Evolutionary conservation across 2,888 invertebrate genomes (phyloP).

Genomic region (Cepaea hortensis): DNA sequence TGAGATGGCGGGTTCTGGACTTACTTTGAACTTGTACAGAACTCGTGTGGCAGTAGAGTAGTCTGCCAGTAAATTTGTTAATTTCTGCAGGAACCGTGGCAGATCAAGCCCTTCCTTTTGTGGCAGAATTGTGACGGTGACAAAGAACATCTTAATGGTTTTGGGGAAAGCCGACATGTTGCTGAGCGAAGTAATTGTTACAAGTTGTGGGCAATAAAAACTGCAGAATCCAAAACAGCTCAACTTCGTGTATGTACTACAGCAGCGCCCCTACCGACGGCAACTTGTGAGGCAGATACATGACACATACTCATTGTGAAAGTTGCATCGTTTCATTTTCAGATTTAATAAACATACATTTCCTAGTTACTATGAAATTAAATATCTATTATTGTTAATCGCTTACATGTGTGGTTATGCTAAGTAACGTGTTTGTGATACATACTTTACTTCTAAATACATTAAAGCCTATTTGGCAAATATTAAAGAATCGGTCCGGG

Average conservation of each 20-base stretch:
- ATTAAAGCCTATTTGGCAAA: no score
- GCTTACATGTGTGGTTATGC: no score
- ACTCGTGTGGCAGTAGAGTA: conserved; percentile 60
- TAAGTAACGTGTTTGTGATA: background rate
- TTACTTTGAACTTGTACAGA: conserved; percentile 64
- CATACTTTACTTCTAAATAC: background rate
- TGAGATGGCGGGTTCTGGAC: conserved; percentile 18
- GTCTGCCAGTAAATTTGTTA: conserved; percentile 56
- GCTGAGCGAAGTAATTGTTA: background rate
- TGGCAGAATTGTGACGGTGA: conserved; percentile 45
- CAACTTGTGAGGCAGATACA: no score
- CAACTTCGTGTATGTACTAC: no score
- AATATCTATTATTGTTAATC: no score
- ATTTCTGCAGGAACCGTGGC: conserved; percentile 56
- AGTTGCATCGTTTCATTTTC: no score
- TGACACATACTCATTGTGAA: no score
- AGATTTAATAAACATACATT: no score
- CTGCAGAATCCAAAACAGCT: background rate
- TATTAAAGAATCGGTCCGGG: no score
- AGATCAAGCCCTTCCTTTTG: conserved; percentile 59
- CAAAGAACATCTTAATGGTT: conserved; percentile 48
- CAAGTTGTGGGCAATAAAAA: conserved; percentile 71
- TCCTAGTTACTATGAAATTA: no score
- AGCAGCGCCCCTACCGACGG: no score
- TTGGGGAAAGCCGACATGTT: conserved; percentile 40